These are phyloP conservation scores for Gerris buenoi DNA, from an alignment of 1,140 invertebrate genomes.

Conservation along the genomic window DNA sequence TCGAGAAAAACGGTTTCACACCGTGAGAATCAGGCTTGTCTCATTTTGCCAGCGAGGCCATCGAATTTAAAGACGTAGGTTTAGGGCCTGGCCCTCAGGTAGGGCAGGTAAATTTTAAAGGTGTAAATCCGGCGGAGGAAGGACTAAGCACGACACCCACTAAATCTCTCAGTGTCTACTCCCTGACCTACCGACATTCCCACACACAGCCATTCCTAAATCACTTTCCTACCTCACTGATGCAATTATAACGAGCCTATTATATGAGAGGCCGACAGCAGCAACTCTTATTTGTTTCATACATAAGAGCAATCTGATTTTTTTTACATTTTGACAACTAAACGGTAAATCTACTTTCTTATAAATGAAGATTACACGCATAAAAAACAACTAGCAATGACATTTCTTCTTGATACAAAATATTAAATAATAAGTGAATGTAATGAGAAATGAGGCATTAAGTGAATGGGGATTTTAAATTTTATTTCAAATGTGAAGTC, in stretches of 20 bases:
- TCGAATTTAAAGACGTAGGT: not conserved
- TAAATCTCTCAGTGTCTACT: not conserved
- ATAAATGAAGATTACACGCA: too few relatives aligned
- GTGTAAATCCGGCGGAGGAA: not conserved
- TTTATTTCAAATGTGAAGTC: too few relatives aligned
- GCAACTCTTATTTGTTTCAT: too few relatives aligned
- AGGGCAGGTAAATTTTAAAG: not conserved
- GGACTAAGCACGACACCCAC: not conserved
- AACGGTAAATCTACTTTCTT: too few relatives aligned
- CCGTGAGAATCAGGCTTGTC: not conserved
- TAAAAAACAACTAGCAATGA: too few relatives aligned
- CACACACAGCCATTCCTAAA: not conserved
- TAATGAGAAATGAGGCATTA: too few relatives aligned
- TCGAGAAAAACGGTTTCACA: not conserved
- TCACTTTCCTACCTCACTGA: not conserved
- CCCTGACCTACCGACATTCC: not conserved
- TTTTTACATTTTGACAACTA: too few relatives aligned
- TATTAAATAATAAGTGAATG: too few relatives aligned
- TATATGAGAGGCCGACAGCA: not conserved
- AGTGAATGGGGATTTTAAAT: too few relatives aligned
- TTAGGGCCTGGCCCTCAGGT: not conserved
- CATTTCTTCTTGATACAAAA: too few relatives aligned
- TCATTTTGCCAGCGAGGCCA: not conserved
- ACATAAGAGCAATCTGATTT: too few relatives aligned
- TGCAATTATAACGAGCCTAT: not conserved